Percentiles rank a stretch among this genome's conserved stretches.
Evolutionary conservation across 2,888 invertebrate species (phyloP).

Genomic region (Sepioteuthis lessoniana): DNA sequence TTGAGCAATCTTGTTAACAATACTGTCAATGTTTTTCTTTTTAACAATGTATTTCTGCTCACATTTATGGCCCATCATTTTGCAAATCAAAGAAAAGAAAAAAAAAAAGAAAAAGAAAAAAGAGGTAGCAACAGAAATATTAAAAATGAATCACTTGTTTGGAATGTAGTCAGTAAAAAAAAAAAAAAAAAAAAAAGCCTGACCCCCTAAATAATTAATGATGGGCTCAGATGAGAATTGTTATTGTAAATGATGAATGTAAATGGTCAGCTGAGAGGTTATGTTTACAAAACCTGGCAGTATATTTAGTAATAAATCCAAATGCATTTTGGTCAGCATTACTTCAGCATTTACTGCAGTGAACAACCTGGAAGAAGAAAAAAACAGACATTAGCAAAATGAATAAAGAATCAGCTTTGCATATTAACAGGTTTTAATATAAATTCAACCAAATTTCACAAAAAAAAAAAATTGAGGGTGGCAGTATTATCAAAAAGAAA

Average conservation of each 20-base stretch:
- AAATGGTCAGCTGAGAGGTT: neutral
- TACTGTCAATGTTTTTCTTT: constrained; percentile 39
- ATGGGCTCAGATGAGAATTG: neutral
- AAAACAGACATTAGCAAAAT: neutral
- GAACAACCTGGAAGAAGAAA: neutral
- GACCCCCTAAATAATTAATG: neutral
- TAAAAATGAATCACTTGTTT: neutral
- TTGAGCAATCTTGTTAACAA: constrained; percentile 23
- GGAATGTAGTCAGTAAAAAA: neutral
- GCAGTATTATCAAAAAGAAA: too few species aligned
- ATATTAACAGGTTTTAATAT: too few species aligned
- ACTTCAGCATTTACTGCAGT: neutral
- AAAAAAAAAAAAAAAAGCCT: too few species aligned
- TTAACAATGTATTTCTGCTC: constrained; percentile 37
- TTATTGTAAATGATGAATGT: neutral
- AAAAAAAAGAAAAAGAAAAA: neutral
- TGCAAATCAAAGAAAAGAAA: neutral
- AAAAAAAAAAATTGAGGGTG: too few species aligned
- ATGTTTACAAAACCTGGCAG: neutral
- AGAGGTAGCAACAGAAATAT: neutral
- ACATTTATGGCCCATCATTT: neutral
- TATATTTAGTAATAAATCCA: neutral
- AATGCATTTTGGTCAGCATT: neutral
- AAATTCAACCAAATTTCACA: too few species aligned
- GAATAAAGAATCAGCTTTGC: neutral